Evolutionary conservation across 2,113 vertebrate genomes (phyloP).

Genomic region (Phylloscopus trochiloides): DNA sequence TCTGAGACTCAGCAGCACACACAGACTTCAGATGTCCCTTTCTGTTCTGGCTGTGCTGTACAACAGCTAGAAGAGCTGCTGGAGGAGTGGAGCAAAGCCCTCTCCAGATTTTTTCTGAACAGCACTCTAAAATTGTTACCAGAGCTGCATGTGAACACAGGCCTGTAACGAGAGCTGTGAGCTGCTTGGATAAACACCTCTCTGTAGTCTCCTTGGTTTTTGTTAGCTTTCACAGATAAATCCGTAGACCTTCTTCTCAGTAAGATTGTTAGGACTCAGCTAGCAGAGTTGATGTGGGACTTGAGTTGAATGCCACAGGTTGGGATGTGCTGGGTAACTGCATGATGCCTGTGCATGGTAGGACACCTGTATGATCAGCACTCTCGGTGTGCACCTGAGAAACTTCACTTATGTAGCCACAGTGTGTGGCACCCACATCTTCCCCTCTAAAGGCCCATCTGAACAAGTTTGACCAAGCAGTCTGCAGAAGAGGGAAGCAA

Average conservation of each 20-base stretch:
- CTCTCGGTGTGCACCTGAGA: neutral
- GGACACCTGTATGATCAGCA: neutral
- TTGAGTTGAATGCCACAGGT: neutral
- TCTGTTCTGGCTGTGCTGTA: neutral
- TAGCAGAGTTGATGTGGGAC: neutral
- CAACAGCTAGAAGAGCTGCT: neutral
- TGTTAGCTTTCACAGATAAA: neutral
- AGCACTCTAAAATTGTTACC: neutral
- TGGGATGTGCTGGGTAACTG: neutral
- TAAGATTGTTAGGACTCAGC: neutral
- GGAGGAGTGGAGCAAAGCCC: neutral
- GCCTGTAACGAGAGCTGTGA: neutral
- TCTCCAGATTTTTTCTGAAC: neutral
- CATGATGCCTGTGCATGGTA: accelerated
- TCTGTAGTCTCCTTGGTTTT: neutral
- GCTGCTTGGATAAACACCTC: neutral
- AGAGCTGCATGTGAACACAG: neutral
- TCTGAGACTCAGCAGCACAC: neutral
- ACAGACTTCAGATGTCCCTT: neutral
- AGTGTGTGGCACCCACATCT: neutral
- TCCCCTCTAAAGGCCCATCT: neutral
- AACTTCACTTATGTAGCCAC: neutral
- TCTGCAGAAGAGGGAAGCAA: neutral
- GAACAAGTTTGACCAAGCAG: neutral
- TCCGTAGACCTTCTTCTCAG: neutral